Base-by-base conservation (phyloP, 1,140 invertebrate species). In the Hylaeus anthracinus region DNA sequence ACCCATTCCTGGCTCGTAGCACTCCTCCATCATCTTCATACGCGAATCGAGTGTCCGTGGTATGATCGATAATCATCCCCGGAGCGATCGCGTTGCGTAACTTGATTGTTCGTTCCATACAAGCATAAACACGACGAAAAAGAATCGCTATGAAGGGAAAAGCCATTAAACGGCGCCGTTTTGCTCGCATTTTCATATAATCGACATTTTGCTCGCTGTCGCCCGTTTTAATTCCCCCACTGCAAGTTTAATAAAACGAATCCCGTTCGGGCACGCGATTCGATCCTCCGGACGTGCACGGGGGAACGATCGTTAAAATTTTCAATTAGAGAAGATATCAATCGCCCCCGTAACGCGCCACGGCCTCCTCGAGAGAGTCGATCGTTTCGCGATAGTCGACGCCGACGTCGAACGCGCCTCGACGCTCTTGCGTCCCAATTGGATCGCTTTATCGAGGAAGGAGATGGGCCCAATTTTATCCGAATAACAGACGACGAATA, bases 261-360 rank as follows among this genome's bases (percentile, higher is more conserved):
- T 67, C 64, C 48, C 26, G 39, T 43, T 9, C 10, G 45, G 39
- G 53, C 65, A 48, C 65, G n/a, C 64, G 51, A 43, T 45, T 66
- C 64, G 41, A 58, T 75, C 61, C 45, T n/a, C n/a, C 64, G 45
- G 26, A 41, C 48, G 72, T n/a, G 39, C 14, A 65, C n/a, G 51
- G 51, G 43, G n/a, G 10, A 51, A 51, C 74, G 55, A 61, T 69
- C 74, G 74, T 70, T 70, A 70, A 70, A 69, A 69, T 70, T 61
- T 77, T 77, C 73, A 66, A 69, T 77, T 58, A 70, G 26, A 60
- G 64, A 12, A 70, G 65, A 60, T 56, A 77, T 70, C 51, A 69
- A 70, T 77, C 66, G 60, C 8, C 51, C 39, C 10, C 55, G 48
- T 56, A 4, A 8, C 51, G 14, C 39, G 45, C 45, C 45, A 48